phyloP scores from a whole-genome alignment of 1,140 invertebrate species.

The Tetramorium alpestre region DNA sequence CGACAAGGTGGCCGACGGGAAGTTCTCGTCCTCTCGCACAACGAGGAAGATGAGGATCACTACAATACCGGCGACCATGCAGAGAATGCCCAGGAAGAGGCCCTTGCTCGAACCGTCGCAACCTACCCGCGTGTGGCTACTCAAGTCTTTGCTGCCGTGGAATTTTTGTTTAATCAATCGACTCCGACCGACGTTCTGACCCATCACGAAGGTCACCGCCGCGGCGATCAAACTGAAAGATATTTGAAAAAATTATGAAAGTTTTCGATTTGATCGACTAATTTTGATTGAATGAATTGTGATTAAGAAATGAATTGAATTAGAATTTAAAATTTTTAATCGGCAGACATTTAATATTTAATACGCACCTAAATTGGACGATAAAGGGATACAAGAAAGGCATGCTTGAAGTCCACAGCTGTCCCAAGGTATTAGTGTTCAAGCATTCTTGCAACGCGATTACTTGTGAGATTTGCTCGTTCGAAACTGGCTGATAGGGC shows the following conservation, averaged over 20 bases:
- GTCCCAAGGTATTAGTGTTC: conserved; percentile 87
- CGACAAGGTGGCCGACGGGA: conserved; percentile 83
- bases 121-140: conserved; percentile 81
- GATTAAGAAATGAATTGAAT: neutral
- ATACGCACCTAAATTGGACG: conserved; percentile 87
- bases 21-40: conserved; percentile 87
- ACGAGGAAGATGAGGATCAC: conserved; percentile 89
- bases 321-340: neutral
- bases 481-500: conserved; percentile 77
- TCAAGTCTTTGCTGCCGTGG: conserved; percentile 79
- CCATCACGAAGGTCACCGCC: conserved; percentile 88
- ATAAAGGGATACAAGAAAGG: conserved; percentile 89
- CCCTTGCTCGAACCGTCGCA: conserved; percentile 88
- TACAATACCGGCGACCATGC: conserved; percentile 88
- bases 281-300: too few species aligned
- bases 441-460: conserved; percentile 87
- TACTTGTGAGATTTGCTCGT: conserved; percentile 86
- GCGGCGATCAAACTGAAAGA: conserved; percentile 87
- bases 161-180: conserved; percentile 81
- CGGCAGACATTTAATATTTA: neutral
- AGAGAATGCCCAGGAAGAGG: conserved; percentile 88
- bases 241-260: neutral
- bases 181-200: conserved; percentile 86
- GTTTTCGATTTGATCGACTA: neutral
- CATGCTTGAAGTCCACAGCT: conserved; percentile 88